Evolutionary conservation across 2,113 vertebrate species (phyloP).

Genomic region (Pseudopodoces humilis): DNA sequence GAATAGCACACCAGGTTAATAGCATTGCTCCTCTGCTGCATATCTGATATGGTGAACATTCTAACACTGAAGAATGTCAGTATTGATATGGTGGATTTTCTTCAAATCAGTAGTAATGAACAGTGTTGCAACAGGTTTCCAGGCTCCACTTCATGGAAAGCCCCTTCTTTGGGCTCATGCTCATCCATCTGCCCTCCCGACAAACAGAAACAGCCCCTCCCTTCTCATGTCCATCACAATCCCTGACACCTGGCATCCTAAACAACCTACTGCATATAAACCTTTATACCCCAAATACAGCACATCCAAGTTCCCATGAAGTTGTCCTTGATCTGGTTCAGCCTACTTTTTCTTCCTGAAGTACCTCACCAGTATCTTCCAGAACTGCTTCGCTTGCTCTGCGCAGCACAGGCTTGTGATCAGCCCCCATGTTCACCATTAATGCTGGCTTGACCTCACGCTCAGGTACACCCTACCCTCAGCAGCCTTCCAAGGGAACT

Average conservation of each 20-base stretch:
- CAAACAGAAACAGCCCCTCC: not conserved
- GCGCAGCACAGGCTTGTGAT: fast-evolving
- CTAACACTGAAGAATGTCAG: not conserved
- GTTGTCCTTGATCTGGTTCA: not conserved
- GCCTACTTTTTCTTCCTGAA: not conserved
- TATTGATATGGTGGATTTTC: not conserved
- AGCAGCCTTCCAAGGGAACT: not conserved
- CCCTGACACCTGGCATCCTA: not conserved
- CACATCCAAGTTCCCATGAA: not conserved
- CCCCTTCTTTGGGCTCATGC: not conserved
- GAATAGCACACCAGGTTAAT: not conserved
- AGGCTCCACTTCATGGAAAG: not conserved
- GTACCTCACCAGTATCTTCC: not conserved
- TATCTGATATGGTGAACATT: not conserved
- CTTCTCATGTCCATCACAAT: not conserved
- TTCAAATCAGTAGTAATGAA: not conserved
- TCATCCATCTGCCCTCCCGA: not conserved
- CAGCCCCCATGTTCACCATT: not conserved
- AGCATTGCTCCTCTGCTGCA: not conserved
- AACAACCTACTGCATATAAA: not conserved
- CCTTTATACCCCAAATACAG: not conserved
- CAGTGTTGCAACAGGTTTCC: not conserved
- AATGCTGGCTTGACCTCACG: fast-evolving
- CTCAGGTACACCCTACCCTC: not conserved
- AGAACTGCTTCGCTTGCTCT: not conserved